Base-by-base conservation (phyloP, 2,888 invertebrate genomes). In the Phaedon cochleariae region DNA sequence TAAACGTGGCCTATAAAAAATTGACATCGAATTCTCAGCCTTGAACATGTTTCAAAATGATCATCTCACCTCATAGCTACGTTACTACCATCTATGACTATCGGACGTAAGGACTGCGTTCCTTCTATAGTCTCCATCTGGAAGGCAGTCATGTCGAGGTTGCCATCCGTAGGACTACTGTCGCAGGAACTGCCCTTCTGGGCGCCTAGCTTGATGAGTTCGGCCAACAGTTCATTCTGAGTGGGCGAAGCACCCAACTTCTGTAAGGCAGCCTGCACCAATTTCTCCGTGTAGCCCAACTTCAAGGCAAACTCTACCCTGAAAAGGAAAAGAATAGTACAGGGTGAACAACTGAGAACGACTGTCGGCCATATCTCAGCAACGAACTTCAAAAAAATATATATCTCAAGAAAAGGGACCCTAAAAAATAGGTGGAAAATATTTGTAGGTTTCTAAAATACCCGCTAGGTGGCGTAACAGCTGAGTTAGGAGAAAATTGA, bases 1-100 rank as follows among this genome's bases (percentile, higher is more conserved):
- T n/a, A n/a, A n/a, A n/a, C n/a, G n/a, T n/a, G n/a, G n/a, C n/a
- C n/a, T n/a, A n/a, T n/a, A n/a, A n/a, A n/a, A n/a, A n/a, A n/a
- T n/a, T n/a, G n/a, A n/a, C n/a, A n/a, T n/a, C n/a, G n/a, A n/a
- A n/a, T n/a, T n/a, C n/a, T n/a, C n/a, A n/a, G n/a, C n/a, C n/a
- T n/a, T n/a, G n/a, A n/a, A n/a, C n/a, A n/a, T n/a, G n/a, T n/a
- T n/a, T n/a, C n/a, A n/a, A n/a, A n/a, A n/a, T n/a, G n/a, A n/a
- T n/a, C n/a, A n/a, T 49, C 80, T 79, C 81, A 92, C 93, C 92
- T 92, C 93, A 96, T 94, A 37, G 97, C 97, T 18, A 97, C 94
- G 82, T 97, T 97, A 83, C 95, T 95, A 76, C 97, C 97, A 82
- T 97, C 97, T 68, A 97, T 93, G 70, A 97, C 95, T 69, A 97